phyloP scores from a whole-genome alignment of 1,140 invertebrate genomes.

The Trachymyrmex septentrionalis region DNA sequence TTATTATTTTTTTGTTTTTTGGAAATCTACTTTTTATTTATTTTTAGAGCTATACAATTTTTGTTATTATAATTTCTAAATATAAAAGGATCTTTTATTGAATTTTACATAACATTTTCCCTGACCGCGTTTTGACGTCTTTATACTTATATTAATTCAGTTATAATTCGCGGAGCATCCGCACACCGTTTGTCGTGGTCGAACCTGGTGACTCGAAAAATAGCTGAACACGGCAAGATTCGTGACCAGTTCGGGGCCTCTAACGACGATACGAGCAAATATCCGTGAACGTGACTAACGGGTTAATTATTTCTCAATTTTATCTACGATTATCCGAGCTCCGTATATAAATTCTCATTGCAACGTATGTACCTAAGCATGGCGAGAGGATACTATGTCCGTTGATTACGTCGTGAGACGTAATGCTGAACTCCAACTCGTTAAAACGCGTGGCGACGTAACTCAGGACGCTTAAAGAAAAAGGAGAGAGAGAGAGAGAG shows the following conservation, averaged over 20 bases:
- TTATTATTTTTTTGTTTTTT: too few species aligned
- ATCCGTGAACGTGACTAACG: slow-evolving; percentile 30
- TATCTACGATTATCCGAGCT: slow-evolving; percentile 20
- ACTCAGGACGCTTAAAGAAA: slow-evolving; percentile 49
- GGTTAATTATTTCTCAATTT: slow-evolving; percentile 56
- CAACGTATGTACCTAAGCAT: background rate
- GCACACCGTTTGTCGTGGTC: background rate
- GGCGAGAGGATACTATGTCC: slow-evolving; percentile 6
- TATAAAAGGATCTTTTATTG: too few species aligned
- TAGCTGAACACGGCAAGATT: background rate
- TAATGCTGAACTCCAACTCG: slow-evolving; percentile 57
- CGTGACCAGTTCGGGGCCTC: slow-evolving; percentile 31
- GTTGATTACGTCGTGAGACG: slow-evolving; percentile 57
- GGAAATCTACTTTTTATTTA: too few species aligned
- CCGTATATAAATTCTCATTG: slow-evolving; percentile 47
- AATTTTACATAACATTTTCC: too few species aligned
- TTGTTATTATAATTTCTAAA: too few species aligned
- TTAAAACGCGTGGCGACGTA: slow-evolving; percentile 63
- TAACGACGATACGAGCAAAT: slow-evolving; percentile 41
- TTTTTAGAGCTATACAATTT: too few species aligned
- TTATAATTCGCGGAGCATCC: background rate
- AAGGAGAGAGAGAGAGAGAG: background rate
- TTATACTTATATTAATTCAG: background rate
- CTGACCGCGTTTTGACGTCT: background rate
- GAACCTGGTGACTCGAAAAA: background rate